A percentile compares a stretch with the other conserved stretches of the same genome.
These are phyloP conservation scores for Microcebus ravelobensis DNA, from an alignment of 2,113 vertebrate genomes.

Conservation along the genomic window DNA sequence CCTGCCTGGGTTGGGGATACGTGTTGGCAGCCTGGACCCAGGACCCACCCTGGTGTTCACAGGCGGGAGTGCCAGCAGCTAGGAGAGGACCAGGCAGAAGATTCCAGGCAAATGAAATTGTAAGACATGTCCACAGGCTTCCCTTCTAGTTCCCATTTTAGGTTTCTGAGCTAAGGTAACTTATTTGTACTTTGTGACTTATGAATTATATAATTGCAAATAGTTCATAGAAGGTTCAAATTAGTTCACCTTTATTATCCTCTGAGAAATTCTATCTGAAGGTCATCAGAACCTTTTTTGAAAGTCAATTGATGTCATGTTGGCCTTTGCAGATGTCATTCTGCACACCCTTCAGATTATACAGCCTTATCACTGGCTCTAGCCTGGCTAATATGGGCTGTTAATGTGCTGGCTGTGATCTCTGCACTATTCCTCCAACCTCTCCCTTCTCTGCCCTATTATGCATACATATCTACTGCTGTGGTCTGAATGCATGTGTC, in stretches of 20 bases:
- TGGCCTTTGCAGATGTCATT: not conserved
- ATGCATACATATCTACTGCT: not conserved
- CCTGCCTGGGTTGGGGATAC: not conserved
- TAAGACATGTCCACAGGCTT: not conserved
- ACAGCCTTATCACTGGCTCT: not conserved
- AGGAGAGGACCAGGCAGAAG: not conserved
- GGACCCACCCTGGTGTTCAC: not conserved
- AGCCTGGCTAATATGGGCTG: not conserved
- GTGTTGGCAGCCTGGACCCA: not conserved
- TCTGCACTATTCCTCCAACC: not conserved
- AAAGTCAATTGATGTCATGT: not conserved
- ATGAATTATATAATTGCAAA: slow-evolving; percentile 13
- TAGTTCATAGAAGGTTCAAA: not conserved
- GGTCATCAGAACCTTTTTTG: not conserved
- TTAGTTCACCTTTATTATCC: not conserved
- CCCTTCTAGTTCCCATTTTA: not conserved
- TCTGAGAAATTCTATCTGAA: slow-evolving; percentile 21
- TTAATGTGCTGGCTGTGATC: not conserved
- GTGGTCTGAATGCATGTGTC: not conserved
- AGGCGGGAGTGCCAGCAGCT: too few relatives aligned
- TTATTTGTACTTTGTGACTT: not conserved
- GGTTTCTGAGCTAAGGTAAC: not conserved
- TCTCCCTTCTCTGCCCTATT: not conserved
- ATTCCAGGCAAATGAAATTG: not conserved
- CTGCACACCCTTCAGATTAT: not conserved